phyloP scores from a whole-genome alignment of 2,113 vertebrate genomes.

The Mobula birostris region DNA sequence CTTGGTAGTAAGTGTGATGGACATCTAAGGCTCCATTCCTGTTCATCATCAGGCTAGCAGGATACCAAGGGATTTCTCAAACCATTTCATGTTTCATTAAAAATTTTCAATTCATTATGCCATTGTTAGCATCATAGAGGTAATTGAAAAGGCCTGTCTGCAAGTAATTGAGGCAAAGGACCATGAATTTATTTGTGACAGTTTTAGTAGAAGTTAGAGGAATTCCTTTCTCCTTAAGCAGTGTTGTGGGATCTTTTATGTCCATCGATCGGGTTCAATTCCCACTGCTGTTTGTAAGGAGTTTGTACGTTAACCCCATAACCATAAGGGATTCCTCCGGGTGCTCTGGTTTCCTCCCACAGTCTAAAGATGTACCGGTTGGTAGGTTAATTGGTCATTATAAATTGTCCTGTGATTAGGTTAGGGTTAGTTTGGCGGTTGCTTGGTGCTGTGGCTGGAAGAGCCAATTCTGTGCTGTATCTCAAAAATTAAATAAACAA shows the following conservation, averaged over 20 bases:
- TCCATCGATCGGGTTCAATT: neutral
- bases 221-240: neutral
- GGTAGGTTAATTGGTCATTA: no score
- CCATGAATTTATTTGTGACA: neutral
- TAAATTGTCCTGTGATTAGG: no score
- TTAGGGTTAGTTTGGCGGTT: no score
- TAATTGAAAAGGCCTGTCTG: neutral
- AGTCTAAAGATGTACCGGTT: no score
- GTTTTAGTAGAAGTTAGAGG: neutral
- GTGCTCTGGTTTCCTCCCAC: no score
- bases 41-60: neutral
- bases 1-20: neutral
- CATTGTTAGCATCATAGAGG: neutral
- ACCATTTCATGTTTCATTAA: neutral
- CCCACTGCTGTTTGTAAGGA: no score
- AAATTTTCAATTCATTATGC: neutral
- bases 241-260: neutral
- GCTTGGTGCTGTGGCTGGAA: no score
- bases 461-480: no score
- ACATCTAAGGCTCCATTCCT: neutral
- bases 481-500: no score
- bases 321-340: no score
- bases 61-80: neutral
- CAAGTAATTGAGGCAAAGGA: neutral
- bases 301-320: no score